Conservation (phyloP, 1,140 invertebrate species). For the Drosophila miranda region DNA sequence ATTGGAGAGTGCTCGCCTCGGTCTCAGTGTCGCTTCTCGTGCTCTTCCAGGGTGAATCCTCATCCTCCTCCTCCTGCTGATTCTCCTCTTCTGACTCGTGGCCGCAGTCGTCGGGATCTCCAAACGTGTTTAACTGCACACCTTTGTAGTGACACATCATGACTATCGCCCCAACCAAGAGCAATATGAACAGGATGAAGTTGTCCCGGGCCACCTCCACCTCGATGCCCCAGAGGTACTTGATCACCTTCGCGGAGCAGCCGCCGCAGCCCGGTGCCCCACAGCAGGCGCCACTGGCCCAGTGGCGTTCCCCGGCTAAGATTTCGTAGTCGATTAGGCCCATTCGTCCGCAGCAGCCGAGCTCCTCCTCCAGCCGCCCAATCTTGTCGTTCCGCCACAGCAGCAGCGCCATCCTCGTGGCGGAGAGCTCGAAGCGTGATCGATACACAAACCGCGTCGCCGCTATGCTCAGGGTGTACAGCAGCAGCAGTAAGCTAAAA, state of each 20-base stretch:
- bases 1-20: conserved; percentile 1
- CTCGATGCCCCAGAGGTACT: conserved; percentile 29
- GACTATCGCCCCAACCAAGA: conserved; percentile 18
- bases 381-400: conserved; percentile 25
- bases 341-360: conserved; percentile 50
- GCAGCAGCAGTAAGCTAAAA: neutral
- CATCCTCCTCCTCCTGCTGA: too few relatives aligned
- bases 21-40: neutral
- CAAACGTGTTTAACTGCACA: neutral
- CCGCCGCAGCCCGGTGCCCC: conserved; percentile 28
- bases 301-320: conserved; percentile 32
- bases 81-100: conserved; percentile 7
- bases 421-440: conserved; percentile 5
- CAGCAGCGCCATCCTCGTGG: conserved; percentile 19
- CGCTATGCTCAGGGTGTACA: conserved; percentile 28
- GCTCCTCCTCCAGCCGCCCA: conserved; percentile 16
- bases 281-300: conserved; percentile 44
- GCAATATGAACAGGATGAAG: conserved; percentile 27
- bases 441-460: conserved; percentile 17
- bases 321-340: conserved; percentile 44
- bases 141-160: conserved; percentile 14
- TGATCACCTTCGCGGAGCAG: conserved; percentile 13
- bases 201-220: conserved; percentile 63
- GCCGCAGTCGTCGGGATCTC: conserved; percentile 23
- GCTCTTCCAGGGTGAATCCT: neutral